Evolutionary conservation across 2,888 invertebrate genomes (phyloP).

Genomic region (Mactromeris polynyma): DNA sequence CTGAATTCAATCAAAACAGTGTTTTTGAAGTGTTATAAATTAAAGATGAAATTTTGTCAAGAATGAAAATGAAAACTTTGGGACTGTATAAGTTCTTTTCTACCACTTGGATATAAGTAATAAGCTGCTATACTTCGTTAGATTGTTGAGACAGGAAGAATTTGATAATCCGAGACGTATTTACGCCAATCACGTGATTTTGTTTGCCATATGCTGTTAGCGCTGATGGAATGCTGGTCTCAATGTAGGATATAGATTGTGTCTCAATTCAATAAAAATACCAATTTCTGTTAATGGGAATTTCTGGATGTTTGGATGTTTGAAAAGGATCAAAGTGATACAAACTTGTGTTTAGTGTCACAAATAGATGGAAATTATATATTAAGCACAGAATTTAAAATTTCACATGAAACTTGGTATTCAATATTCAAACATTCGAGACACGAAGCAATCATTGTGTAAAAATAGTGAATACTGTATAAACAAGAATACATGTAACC

Average conservation of each 20-base stretch:
- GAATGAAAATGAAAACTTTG: neutral
- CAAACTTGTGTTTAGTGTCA: neutral
- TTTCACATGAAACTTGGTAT: neutral
- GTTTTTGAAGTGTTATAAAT: neutral
- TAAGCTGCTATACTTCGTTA: neutral
- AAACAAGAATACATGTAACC: neutral
- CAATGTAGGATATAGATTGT: neutral
- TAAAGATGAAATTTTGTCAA: neutral
- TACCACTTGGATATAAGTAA: neutral
- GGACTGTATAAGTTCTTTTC: neutral
- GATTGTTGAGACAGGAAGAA: neutral
- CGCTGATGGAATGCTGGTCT: neutral
- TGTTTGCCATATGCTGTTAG: neutral
- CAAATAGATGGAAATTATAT: neutral
- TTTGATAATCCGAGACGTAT: neutral
- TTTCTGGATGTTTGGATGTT: neutral
- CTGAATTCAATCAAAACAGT: neutral
- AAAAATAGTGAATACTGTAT: neutral
- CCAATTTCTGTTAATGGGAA: neutral
- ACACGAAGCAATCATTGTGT: neutral
- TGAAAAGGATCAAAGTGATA: slow-evolving; percentile 5
- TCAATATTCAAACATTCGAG: neutral
- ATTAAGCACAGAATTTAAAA: neutral
- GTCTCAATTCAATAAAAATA: neutral
- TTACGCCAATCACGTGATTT: neutral